Evolutionary conservation across 2,113 vertebrate genomes (phyloP), one percentile per base, ranked within the genome.

Genomic region (Callithrix jacchus): DNA sequence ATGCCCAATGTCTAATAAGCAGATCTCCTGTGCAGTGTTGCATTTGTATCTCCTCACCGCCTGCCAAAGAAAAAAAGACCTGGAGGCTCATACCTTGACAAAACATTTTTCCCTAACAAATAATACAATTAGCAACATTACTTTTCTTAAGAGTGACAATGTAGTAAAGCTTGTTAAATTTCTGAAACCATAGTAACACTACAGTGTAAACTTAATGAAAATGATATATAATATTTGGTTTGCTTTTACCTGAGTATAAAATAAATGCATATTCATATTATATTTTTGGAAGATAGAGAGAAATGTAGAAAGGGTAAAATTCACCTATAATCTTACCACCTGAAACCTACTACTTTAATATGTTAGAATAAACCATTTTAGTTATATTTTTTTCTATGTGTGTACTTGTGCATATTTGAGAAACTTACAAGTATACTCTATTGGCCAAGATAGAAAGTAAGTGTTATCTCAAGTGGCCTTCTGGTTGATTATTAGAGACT

Each of bases 1-100:
- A 2, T 92, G 93, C 93, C 88, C 91, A 91, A 21, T 97, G 93
- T 97, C 94, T 97, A 97, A 96, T 98, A 97, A 95, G 91, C 86
- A 94, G 66, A 96, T 96, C 82, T 96, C 91, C 58, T 98, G 73
- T 95, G 89, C 79, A 64, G 82, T 83, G 68, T 5, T 96, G 54
- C 91, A 88, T 93, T 94, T 96, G 97, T 61, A 89, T 91, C 86
- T 87, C 6, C 42, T 6, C 42, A n/a, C 32, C 45, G 9, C 45
- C 6, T 7, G 6, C 7, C 45, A 93, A 94, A 76, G 49, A 52
- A 91, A 96, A 91, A 70, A 68, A 37, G 84, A 85, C 61, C 68
- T 89, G 37, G 73, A 97, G 85, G 35, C 45, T 94, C 71, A 74
- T 74, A 97, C 58, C 85, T 96, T 96, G 82, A 86, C 71, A 96